Base-by-base conservation (phyloP, 2,888 invertebrate genomes). In the Cheilosia scutellata region DNA sequence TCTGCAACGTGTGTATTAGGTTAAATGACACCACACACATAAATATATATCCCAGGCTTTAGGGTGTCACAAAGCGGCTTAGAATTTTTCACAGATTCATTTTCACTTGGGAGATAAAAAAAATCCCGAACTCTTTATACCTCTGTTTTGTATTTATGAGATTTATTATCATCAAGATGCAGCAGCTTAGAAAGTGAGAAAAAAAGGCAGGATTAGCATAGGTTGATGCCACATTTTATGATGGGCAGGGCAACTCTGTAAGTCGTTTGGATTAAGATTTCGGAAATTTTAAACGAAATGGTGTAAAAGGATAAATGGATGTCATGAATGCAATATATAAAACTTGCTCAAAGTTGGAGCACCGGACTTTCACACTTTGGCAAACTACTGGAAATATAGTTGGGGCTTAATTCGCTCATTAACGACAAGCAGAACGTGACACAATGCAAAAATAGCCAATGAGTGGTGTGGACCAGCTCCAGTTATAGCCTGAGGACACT, bases 51-150 rank as follows among this genome's bases (percentile, higher is more conserved):
- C 72, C 58, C 72, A 57, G 47, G 82, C 82, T 77, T 84, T 82
- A 72, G 76, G 66, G 57, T 86, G 86, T 86, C 76, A 76, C 86
- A 86, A 86, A 86, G 82, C 86, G 68, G 86, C 86, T 86, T 86
- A 86, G 76, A 84, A 66, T 57, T 66, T 58, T 66, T 57, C 49
- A 33, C 31, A 76, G 78, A 86, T 80, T 60, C 70, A 65, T 80
- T 80, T 80, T 49, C 44, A 29, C 47, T 42, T 51, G 47, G 33
- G 37, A 9, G 11, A 31, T 6, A 44, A 62, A 62, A 44, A 62
- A 62, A 47, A 47, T 25, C 37, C 33, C 16, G 31, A 62, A 55
- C 44, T 72, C 65, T 72, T 63, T 65, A 58, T 71, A 72, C 72
- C 62, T 60, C 63, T 79, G 58, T 72, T 79, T 72, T 65, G 71